Conservation (phyloP, 2,113 vertebrate genomes). For the Eira barbara region DNA sequence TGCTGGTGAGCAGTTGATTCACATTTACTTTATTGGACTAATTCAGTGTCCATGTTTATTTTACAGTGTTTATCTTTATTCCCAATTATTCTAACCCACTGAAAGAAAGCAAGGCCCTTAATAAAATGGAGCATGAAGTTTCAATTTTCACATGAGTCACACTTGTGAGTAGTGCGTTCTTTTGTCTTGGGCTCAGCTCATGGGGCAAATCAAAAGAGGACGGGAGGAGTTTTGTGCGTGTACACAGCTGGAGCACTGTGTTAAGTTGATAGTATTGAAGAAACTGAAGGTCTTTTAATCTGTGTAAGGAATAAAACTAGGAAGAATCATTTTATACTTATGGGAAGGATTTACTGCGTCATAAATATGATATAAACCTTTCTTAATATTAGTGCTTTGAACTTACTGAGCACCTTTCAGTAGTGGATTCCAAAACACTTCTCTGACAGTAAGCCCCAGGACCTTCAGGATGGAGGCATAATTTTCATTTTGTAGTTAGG, state of each 20-base stretch:
- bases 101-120: slow-evolving; percentile 55
- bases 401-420: slow-evolving; percentile 58
- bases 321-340: slow-evolving; percentile 60
- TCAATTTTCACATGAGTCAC: slow-evolving; percentile 63
- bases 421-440: slow-evolving; percentile 61
- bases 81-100: slow-evolving; percentile 58
- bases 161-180: not conserved
- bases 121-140: slow-evolving; percentile 64
- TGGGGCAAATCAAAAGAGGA: slow-evolving; percentile 50
- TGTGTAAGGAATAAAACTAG: slow-evolving; percentile 29
- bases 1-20: not conserved
- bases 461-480: slow-evolving; percentile 23
- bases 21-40: slow-evolving; percentile 32
- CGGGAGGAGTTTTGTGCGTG: not conserved
- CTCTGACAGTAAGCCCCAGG: slow-evolving; percentile 33
- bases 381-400: slow-evolving; percentile 68
- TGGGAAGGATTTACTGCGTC: slow-evolving; percentile 64
- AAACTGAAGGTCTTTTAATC: not conserved
- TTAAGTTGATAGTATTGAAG: not conserved
- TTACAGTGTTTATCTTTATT: slow-evolving; percentile 66
- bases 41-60: slow-evolving; percentile 47
- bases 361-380: slow-evolving; percentile 70
- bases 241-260: not conserved
- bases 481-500: slow-evolving; percentile 29
- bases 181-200: slow-evolving; percentile 18